Base-by-base conservation (phyloP, 2,113 vertebrate genomes). In the Sorex fumeus region DNA sequence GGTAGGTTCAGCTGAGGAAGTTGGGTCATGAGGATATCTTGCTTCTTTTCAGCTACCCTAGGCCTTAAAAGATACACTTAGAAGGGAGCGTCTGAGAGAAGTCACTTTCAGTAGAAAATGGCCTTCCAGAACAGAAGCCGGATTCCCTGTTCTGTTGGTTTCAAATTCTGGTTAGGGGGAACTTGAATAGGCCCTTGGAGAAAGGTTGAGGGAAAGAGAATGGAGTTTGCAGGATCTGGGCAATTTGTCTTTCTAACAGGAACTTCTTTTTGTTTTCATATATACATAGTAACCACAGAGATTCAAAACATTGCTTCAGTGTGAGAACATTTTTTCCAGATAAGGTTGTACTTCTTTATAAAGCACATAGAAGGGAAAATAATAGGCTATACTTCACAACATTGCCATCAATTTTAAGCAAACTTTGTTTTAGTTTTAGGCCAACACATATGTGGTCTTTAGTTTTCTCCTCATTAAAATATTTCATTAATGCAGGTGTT, bases 301-400 rank as follows among this genome's bases (percentile, higher is more conserved):
- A 90, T 72, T 50, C 70, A 66, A 75, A 94, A 30, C 12, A 34
- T 21, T n/a, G 34, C 66, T 50, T 85, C 40, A 43, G 8, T 8
- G n/a, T 81, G 74, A 91, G 69, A 47, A 45, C 50, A 34, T 32
- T 86, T 43, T 91, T 71, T 74, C 64, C 77, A 81, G 50, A 64
- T 79, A 71, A 66, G 60, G 23, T 43, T 87, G 45, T 47, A 30
- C 64, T 66, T 19, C 6, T 87, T 69, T 57, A 67, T 40, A 45
- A 75, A 81, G 60, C 28, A 15, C 11, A 19, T 16, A 25, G 43
- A 75, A 91, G 67, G 18, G 32, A 62, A 91, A 83, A 18, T 36
- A 36, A 78, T 86, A 91, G 36, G 27, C 13, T 57, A 34, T 40
- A 4, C 11, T 72, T 6, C 11, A 50, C 50, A 88, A 62, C 3